phyloP scores from a whole-genome alignment of 2,113 vertebrate genomes.

The Vulpes vulpes region DNA sequence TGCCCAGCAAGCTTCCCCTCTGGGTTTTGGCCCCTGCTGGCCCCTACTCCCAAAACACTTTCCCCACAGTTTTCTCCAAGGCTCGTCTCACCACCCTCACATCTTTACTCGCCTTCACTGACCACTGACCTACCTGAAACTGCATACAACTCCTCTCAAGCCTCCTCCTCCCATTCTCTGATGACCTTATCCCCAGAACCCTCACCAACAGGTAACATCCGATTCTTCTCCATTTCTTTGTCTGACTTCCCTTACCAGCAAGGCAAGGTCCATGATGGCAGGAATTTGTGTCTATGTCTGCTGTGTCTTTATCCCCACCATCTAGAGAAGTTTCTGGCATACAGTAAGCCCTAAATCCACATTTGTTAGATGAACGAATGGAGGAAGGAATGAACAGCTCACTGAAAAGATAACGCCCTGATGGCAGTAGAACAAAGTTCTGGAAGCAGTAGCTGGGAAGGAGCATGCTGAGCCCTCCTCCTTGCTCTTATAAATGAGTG shows the following conservation, averaged over 20 bases:
- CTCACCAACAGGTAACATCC: background rate
- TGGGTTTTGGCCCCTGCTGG: background rate
- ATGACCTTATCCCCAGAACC: background rate
- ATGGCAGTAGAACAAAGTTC: background rate
- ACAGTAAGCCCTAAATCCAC: conserved; percentile 30
- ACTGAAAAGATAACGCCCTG: background rate
- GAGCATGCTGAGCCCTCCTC: background rate
- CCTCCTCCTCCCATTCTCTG: background rate
- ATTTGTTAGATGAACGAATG: background rate
- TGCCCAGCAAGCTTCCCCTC: background rate
- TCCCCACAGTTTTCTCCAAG: background rate
- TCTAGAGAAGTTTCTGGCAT: background rate
- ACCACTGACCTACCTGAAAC: background rate
- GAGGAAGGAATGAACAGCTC: background rate
- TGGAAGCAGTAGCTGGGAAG: background rate
- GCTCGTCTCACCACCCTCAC: background rate
- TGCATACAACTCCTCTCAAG: background rate
- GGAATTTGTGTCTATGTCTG: background rate
- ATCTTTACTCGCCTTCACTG: background rate
- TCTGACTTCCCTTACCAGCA: conserved; percentile 1
- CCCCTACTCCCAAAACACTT: background rate
- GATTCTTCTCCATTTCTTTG: background rate
- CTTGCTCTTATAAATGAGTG: background rate
- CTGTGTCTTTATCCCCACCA: background rate
- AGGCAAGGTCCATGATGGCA: background rate